A percentile compares a stretch with the other conserved stretches of the same genome.
Evolutionary conservation across 1,140 invertebrate species (phyloP).

Genomic region (Psilanteris sp.): DNA sequence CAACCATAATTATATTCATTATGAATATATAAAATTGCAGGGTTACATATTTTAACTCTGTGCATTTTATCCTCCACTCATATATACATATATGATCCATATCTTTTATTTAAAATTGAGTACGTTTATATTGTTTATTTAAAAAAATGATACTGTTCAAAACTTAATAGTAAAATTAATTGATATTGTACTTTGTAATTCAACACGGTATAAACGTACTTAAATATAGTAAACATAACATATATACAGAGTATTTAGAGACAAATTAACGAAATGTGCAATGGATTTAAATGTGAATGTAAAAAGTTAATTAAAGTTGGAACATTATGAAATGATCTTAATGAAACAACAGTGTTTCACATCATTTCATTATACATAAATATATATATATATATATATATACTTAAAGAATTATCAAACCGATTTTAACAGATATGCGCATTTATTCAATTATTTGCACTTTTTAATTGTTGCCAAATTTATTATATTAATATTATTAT

Average conservation of each 20-base stretch:
- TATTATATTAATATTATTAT: too few relatives aligned
- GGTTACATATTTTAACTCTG: too few relatives aligned
- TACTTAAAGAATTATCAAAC: constrained; percentile 4
- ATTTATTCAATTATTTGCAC: neutral
- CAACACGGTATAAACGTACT: constrained; percentile 37
- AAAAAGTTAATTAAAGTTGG: constrained; percentile 20
- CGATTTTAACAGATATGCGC: too few relatives aligned
- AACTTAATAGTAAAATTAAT: too few relatives aligned
- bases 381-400: too few relatives aligned
- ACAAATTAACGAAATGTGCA: constrained; percentile 47
- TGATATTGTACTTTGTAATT: constrained; percentile 5
- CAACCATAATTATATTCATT: too few relatives aligned
- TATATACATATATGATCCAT: too few relatives aligned
- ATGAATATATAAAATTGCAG: too few relatives aligned
- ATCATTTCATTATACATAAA: constrained; percentile 14
- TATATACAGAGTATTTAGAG: constrained; percentile 35
- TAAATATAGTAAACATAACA: constrained; percentile 27
- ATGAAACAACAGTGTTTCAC: constrained; percentile 5
- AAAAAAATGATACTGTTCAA: neutral
- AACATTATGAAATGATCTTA: constrained; percentile 14
- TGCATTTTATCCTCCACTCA: too few relatives aligned
- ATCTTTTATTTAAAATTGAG: constrained; percentile 4
- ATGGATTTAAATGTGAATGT: constrained; percentile 38
- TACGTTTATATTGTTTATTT: constrained; percentile 37
- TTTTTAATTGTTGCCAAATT: too few relatives aligned